Conservation (phyloP, 2,113 vertebrate genomes). For the Melospiza melodia region DNA sequence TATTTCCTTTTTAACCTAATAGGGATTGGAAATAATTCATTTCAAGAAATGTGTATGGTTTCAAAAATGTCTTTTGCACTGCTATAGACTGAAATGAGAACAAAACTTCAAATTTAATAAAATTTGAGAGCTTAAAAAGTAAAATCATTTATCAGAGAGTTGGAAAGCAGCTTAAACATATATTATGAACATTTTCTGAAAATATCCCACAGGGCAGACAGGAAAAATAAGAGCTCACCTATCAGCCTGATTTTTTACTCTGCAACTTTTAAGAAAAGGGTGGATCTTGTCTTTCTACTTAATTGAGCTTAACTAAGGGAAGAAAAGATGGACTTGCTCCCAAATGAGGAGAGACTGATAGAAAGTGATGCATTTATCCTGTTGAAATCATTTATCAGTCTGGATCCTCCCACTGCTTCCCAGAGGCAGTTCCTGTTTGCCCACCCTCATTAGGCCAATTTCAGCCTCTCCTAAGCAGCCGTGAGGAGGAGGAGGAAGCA, state of each 20-base stretch:
- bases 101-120: conserved; percentile 68
- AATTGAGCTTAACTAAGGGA: conserved; percentile 65
- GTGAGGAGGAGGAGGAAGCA: not conserved
- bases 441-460: not conserved
- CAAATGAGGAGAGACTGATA: conserved; percentile 22
- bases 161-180: conserved; percentile 17
- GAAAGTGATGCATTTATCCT: not conserved
- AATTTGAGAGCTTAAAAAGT: conserved; percentile 45
- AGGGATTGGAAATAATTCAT: conserved; percentile 44
- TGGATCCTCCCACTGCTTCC: not conserved
- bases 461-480: not conserved
- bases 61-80: conserved; percentile 52
- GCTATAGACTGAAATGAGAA: conserved; percentile 58
- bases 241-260: conserved; percentile 46
- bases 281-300: conserved; percentile 41
- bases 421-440: not conserved
- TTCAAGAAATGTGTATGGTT: conserved; percentile 21
- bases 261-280: conserved; percentile 37
- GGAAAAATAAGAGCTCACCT: conserved; percentile 14
- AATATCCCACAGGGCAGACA: conserved; percentile 15
- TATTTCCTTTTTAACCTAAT: conserved; percentile 63
- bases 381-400: not conserved
- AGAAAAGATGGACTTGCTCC: conserved; percentile 63
- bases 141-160: conserved; percentile 3
- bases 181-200: conserved; percentile 31